phyloP scores from a whole-genome alignment of 2,113 vertebrate genomes.

The Carassius auratus region DNA sequence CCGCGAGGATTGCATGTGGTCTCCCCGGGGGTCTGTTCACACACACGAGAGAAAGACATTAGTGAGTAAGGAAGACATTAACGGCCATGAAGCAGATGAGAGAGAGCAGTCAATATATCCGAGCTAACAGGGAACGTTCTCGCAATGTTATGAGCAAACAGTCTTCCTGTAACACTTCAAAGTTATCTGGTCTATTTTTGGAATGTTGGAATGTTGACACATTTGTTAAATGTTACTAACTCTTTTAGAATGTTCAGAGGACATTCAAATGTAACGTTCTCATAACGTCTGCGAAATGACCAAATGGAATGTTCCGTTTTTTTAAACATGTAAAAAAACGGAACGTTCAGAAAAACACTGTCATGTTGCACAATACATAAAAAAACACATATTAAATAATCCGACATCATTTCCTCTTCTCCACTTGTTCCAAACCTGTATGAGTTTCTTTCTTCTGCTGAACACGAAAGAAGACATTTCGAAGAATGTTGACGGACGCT shows the following conservation, averaged over 20 bases:
- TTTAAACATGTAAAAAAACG: background rate
- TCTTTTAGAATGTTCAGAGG: background rate
- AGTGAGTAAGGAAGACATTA: background rate
- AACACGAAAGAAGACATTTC: background rate
- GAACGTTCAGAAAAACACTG: background rate
- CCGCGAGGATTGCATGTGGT: background rate
- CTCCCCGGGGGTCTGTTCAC: background rate
- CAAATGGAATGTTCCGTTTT: background rate
- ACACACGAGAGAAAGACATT: slow-evolving; percentile 14
- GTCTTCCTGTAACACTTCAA: background rate
- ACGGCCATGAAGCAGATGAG: background rate
- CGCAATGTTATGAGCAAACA: background rate
- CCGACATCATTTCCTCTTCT: no score
- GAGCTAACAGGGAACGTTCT: background rate
- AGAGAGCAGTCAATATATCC: background rate
- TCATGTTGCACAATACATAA: background rate
- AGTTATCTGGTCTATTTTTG: background rate
- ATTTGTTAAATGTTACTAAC: background rate
- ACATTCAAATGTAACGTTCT: background rate
- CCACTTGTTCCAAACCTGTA: background rate
- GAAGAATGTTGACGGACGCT: background rate
- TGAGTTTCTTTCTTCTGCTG: background rate
- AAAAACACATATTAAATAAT: background rate
- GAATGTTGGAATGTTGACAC: background rate
- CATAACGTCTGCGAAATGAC: background rate